A percentile compares a stretch with the other conserved stretches of the same genome.
These are phyloP conservation scores for Melospiza georgiana DNA, from an alignment of 2,113 vertebrate genomes.

Conservation along the genomic window DNA sequence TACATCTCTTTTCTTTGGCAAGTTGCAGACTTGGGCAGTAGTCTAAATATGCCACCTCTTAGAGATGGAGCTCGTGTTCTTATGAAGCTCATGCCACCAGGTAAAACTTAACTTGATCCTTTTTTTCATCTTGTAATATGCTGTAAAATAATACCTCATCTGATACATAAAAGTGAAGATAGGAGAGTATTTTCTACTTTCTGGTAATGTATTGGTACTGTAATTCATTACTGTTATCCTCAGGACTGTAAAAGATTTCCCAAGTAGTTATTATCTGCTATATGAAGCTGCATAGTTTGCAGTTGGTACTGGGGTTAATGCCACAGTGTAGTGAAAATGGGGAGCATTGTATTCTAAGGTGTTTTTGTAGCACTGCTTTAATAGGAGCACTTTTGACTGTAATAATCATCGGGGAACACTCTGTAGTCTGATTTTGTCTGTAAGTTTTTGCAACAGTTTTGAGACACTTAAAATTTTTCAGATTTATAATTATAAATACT, in stretches of 20 bases:
- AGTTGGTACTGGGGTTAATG: not conserved
- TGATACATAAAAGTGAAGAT: not conserved
- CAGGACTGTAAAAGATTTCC: not conserved
- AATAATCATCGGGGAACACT: not conserved
- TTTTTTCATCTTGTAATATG: not conserved
- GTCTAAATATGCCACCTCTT: constrained; percentile 95
- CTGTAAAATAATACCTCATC: not conserved
- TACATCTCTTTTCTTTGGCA: constrained; percentile 99
- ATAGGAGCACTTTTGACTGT: not conserved
- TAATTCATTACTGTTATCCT: not conserved
- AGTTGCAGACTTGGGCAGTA: constrained; percentile 97
- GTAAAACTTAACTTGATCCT: constrained; percentile 64
- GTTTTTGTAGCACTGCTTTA: not conserved
- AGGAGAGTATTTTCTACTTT: not conserved
- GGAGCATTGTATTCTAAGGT: not conserved
- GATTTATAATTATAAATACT: not conserved
- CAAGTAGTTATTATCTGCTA: not conserved
- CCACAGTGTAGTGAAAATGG: not conserved
- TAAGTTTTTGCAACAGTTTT: not conserved
- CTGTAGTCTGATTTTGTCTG: not conserved
- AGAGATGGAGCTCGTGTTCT: constrained; percentile 96
- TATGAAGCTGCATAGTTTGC: not conserved
- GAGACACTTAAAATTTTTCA: not conserved
- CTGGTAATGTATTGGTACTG: not conserved
- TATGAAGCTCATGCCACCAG: constrained; percentile 99